Conservation (phyloP, 2,888 invertebrate genomes). For the Perithous albicinctus region DNA sequence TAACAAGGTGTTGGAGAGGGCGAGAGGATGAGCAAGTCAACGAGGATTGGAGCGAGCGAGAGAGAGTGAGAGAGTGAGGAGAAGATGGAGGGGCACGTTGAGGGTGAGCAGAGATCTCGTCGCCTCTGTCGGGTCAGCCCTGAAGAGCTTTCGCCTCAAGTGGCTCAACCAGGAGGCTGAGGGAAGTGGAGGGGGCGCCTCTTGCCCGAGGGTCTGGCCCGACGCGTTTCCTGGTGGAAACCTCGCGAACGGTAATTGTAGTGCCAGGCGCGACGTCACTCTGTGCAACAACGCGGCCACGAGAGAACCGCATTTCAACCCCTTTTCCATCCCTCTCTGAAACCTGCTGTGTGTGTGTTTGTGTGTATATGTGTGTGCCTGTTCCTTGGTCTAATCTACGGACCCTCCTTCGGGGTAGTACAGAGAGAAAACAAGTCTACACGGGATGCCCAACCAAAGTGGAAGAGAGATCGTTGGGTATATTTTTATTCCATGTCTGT, state of each 20-base stretch:
- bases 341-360: too few relatives aligned
- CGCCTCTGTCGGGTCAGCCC: slow-evolving; percentile 77
- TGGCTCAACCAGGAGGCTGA: slow-evolving; percentile 54
- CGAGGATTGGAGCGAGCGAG: too few relatives aligned
- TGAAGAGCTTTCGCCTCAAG: slow-evolving; percentile 69
- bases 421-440: not conserved
- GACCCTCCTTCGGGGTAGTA: not conserved
- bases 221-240: slow-evolving; percentile 72
- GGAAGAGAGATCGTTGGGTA: not conserved
- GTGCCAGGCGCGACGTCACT: slow-evolving; percentile 72
- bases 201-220: slow-evolving; percentile 76
- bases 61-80: slow-evolving; percentile 46
- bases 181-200: slow-evolving; percentile 3
- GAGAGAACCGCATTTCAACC: slow-evolving; percentile 58
- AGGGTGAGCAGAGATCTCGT: slow-evolving; percentile 52
- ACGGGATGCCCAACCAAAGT: not conserved
- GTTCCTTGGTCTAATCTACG: not conserved
- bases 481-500: not conserved
- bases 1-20: slow-evolving; percentile 81
- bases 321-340: slow-evolving; percentile 34
- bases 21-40: slow-evolving; percentile 64
- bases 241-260: slow-evolving; percentile 80
- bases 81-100: slow-evolving; percentile 69
- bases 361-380: too few relatives aligned
- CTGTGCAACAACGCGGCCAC: slow-evolving; percentile 49